phyloP scores from a whole-genome alignment of 2,888 invertebrate species.

The Agrotis segetum region DNA sequence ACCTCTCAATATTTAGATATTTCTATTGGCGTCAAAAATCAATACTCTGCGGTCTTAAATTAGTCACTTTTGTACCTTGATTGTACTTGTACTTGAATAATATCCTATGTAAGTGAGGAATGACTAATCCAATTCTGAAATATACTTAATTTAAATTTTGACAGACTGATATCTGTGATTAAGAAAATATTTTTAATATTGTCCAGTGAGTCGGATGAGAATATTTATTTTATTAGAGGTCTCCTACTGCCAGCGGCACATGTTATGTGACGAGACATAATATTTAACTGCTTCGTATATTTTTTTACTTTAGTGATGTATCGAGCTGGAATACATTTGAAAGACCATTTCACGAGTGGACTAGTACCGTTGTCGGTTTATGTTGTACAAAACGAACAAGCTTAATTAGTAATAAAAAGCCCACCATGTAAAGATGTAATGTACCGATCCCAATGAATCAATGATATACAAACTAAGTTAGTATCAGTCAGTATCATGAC shows the following conservation, averaged over 20 bases:
- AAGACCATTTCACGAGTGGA: conserved; percentile 71
- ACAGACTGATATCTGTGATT: conserved; percentile 91
- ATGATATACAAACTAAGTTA: conserved; percentile 64
- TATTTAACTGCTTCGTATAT: conserved; percentile 82
- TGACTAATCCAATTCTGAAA: conserved; percentile 90
- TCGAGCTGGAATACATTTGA: conserved; percentile 72
- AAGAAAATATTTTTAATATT: conserved; percentile 91
- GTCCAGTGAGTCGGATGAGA: conserved; percentile 90
- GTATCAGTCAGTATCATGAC: conserved; percentile 73
- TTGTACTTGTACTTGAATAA: conserved; percentile 88
- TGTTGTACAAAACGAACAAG: conserved; percentile 83
- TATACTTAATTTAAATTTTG: conserved; percentile 91
- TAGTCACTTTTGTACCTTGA: conserved; percentile 91
- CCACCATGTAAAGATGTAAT: conserved; percentile 77
- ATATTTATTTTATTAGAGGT: conserved; percentile 90
- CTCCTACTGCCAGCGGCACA: conserved; percentile 88
- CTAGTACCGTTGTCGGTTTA: conserved; percentile 73
- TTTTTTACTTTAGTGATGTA: conserved; percentile 81
- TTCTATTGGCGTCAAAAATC: conserved; percentile 81
- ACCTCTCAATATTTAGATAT: conserved; percentile 82
- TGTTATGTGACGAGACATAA: conserved; percentile 81
- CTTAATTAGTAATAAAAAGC: conserved; percentile 77
- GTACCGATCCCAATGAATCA: conserved; percentile 72
- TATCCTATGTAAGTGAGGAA: conserved; percentile 87
- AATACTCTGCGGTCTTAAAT: conserved; percentile 89